phyloP scores from a whole-genome alignment of 2,888 invertebrate species.

The Dinocampus coccinellae region DNA sequence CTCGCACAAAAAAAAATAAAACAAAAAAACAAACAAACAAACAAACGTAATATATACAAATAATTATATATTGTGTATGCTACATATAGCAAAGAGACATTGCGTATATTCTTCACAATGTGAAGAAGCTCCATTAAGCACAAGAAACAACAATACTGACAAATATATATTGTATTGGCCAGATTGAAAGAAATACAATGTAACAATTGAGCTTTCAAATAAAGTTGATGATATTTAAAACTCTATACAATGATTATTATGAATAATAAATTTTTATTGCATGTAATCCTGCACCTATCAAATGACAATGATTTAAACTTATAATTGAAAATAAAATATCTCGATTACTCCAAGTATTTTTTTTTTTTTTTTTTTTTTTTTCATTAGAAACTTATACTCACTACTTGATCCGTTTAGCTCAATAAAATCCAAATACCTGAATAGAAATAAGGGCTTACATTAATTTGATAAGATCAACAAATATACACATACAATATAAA shows the following conservation, averaged over 20 bases:
- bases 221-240: constrained; percentile 67
- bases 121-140: constrained; percentile 24
- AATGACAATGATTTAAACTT: too few relatives aligned
- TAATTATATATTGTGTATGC: constrained; percentile 12
- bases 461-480: constrained; percentile 21
- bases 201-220: constrained; percentile 51
- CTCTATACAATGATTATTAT: constrained; percentile 27
- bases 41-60: not conserved
- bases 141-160: constrained; percentile 23
- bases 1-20: constrained; percentile 25
- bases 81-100: constrained; percentile 2
- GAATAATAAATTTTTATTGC: not conserved
- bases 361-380: too few relatives aligned
- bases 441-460: not conserved
- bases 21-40: not conserved
- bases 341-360: too few relatives aligned
- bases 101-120: constrained; percentile 7
- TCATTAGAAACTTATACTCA: too few relatives aligned
- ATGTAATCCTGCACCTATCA: too few relatives aligned
- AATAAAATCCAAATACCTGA: not conserved
- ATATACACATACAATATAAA: constrained; percentile 40
- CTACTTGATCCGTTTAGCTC: not conserved
- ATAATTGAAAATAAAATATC: too few relatives aligned
- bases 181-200: constrained; percentile 41
- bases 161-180: constrained; percentile 26